Evolutionary conservation across 2,888 invertebrate species (phyloP).

Genomic region (Phrixothrix hirtus): DNA sequence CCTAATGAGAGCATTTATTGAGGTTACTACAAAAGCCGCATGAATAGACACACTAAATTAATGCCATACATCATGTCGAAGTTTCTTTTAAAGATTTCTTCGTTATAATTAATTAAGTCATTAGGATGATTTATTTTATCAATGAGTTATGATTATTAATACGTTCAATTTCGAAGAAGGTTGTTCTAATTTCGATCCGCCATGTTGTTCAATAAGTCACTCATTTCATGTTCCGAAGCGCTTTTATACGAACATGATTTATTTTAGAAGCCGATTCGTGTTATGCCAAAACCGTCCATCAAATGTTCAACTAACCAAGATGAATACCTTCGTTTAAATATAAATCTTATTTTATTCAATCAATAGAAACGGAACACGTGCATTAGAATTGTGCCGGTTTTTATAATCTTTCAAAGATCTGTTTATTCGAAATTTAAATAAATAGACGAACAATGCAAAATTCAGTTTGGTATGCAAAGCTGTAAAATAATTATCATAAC

Average conservation of each 20-base stretch:
- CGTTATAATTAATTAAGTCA: constrained; percentile 21
- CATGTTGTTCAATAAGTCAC: constrained; percentile 4
- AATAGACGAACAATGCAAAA: neutral
- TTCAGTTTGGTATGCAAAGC: neutral
- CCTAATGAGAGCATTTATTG: constrained; percentile 17
- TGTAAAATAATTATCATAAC: neutral
- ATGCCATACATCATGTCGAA: constrained; percentile 20
- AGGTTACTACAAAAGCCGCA: constrained; percentile 3
- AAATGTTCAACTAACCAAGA: neutral
- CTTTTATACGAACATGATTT: neutral
- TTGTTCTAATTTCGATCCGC: constrained; percentile 10
- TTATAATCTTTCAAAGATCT: neutral
- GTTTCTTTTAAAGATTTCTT: constrained; percentile 2
- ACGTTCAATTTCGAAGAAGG: constrained; percentile 16
- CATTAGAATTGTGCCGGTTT: neutral
- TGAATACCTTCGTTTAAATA: neutral
- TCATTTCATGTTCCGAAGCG: neutral
- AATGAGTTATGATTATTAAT: constrained; percentile 26
- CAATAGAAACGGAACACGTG: neutral
- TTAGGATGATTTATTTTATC: constrained; percentile 23
- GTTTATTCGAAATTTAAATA: neutral
- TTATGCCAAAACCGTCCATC: neutral
- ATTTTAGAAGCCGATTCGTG: neutral
- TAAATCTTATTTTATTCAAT: neutral
- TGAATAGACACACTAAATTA: constrained; percentile 11